Percentiles rank a stretch among this genome's conserved stretches.
phyloP scores from a whole-genome alignment of 2,113 vertebrate species.

The Glaucomys volans region DNA sequence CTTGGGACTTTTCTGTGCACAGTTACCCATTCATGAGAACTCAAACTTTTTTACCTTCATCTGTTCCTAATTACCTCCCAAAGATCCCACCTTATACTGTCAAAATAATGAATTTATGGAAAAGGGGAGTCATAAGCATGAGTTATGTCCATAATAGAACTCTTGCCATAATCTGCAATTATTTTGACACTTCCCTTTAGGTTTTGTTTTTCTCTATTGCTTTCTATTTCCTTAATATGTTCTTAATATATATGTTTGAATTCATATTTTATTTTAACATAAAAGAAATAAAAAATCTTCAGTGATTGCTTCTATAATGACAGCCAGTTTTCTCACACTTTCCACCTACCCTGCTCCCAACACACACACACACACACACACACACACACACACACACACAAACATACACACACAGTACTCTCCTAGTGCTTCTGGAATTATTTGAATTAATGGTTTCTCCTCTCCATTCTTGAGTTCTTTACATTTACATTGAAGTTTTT shows the following conservation, averaged over 20 bases:
- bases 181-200: neutral
- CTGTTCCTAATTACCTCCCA: neutral
- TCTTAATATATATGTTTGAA: neutral
- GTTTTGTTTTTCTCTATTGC: neutral
- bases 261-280: neutral
- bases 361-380: neutral
- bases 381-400: neutral
- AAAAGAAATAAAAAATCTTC: neutral
- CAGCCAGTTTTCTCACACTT: neutral
- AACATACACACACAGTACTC: neutral
- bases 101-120: neutral
- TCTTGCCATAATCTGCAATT: neutral
- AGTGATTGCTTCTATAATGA: neutral
- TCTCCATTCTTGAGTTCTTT: neutral
- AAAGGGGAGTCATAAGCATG: too few relatives aligned
- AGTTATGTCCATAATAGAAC: neutral
- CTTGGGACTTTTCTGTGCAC: neutral
- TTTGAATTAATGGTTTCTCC: neutral
- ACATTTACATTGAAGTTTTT: neutral
- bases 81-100: neutral
- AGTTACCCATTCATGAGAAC: neutral
- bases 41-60: neutral
- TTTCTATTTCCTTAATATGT: neutral
- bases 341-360: neutral
- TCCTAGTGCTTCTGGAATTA: neutral